Conservation (phyloP, 37 sponge, comb jelly and placozoan genomes). For the Mnemiopsis leidyi region DNA sequence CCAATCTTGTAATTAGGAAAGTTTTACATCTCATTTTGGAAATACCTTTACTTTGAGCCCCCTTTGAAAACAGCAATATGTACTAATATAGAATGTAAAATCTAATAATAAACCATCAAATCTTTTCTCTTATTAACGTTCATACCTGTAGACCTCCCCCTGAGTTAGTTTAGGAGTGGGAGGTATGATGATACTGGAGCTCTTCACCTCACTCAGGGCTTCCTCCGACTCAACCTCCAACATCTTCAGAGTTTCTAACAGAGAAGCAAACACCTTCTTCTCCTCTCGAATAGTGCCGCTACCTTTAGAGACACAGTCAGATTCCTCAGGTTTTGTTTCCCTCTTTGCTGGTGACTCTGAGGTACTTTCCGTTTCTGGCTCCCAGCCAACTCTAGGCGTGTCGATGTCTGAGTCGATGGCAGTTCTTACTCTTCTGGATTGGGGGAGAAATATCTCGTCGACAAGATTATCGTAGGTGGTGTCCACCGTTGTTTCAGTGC, state of each 20-base stretch:
- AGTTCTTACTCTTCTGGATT: neutral
- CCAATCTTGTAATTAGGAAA: no score
- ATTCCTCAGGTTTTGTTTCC: neutral
- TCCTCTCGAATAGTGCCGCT: neutral
- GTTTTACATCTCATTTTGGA: no score
- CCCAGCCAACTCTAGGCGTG: conserved; percentile 3
- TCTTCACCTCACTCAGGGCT: conserved; percentile 22
- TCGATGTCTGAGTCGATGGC: neutral
- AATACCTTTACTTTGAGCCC: no score
- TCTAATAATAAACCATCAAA: no score
- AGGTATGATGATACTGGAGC: conserved; percentile 33
- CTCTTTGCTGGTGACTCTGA: neutral
- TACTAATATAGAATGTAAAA: no score
- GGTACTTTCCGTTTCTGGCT: neutral
- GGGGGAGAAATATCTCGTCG: conserved; percentile 19
- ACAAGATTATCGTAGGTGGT: conserved; percentile 17
- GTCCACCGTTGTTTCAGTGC: neutral
- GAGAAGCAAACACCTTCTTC: conserved; percentile 67
- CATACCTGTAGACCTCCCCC: conserved; percentile 48
- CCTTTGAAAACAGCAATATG: no score
- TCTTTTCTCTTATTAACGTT: no score
- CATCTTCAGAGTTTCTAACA: conserved; percentile 75
- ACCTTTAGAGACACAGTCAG: neutral
- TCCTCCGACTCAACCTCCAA: conserved; percentile 78
- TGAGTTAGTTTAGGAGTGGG: conserved; percentile 60